Base-by-base conservation (phyloP, 1,140 invertebrate species). In the Araneus ventricosus region DNA sequence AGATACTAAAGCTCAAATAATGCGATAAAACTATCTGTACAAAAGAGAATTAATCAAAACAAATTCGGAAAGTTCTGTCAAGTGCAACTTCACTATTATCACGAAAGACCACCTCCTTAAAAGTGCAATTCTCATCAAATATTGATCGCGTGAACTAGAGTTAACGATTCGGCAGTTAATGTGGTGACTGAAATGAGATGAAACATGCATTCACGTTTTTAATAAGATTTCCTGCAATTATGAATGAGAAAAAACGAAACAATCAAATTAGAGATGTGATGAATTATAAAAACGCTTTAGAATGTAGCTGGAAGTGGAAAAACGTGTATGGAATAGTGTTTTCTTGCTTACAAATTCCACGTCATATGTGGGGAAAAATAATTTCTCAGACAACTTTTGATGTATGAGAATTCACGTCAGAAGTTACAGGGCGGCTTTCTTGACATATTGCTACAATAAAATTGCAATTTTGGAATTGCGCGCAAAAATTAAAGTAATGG, bases 71-170 rank as follows among this genome's bases (percentile, higher is more conserved):
- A 67, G n/a, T 67, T 61, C 1, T 27, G 24, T n/a, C n/a, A n/a
- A 8, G n/a, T n/a, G n/a, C 24, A 24, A 67, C 63, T 59, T 59
- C 57, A 22, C 63, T 1, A n/a, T 27, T 27, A 67, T 67, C 63
- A 67, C 63, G 63, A n/a, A 82, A 82, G 7, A n/a, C 41, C 6
- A n/a, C 39, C 37, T 37, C 41, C 79, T 41, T 82, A 82, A 82
- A 82, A 82, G 41, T 82, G 79, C 79, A 82, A 41, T 41, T n/a
- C 34, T 82, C 79, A 82, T 82, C 79, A 82, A 82, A 82, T 45
- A 82, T 82, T 82, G 79, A 82, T 45, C n/a, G n/a, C n/a, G n/a
- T n/a, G n/a, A n/a, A n/a, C n/a, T n/a, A n/a, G n/a, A n/a, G n/a
- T n/a, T n/a, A n/a, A n/a, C n/a, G n/a, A n/a, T n/a, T n/a, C n/a